Percentiles rank a stretch among this genome's conserved stretches.
These are phyloP conservation scores for Drosophila lutescens DNA, from an alignment of 2,888 invertebrate species.

Conservation along the genomic window DNA sequence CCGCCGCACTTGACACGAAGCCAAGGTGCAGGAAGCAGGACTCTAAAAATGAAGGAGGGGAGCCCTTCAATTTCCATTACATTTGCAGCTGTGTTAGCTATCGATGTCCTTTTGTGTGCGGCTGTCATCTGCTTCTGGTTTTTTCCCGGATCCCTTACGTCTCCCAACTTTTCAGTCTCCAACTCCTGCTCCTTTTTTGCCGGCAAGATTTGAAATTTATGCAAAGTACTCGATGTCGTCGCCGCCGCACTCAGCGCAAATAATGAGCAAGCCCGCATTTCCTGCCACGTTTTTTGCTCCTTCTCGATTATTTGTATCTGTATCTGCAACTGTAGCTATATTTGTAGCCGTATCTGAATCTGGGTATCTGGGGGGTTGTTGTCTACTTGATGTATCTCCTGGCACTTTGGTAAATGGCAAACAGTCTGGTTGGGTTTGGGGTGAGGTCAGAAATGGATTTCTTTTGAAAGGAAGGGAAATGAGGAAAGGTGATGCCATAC, in stretches of 20 bases:
- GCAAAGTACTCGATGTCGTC: conserved; percentile 75
- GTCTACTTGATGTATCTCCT: conserved; percentile 78
- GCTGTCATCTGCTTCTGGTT: conserved; percentile 63
- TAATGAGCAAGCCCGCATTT: conserved; percentile 81
- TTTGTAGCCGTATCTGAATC: conserved; percentile 15
- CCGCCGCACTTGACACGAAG: conserved; percentile 72
- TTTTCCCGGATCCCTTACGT: conserved; percentile 46
- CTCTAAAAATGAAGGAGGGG: conserved; percentile 28
- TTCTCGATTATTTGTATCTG: conserved; percentile 53
- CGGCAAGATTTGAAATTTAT: conserved; percentile 74
- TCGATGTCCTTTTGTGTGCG: conserved; percentile 82
- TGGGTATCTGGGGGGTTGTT: conserved; percentile 40
- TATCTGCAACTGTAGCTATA: conserved; percentile 50
- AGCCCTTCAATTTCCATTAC: conserved; percentile 78
- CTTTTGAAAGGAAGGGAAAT: conserved; percentile 19
- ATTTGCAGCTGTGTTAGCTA: conserved; percentile 74
- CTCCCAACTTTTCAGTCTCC: conserved; percentile 39
- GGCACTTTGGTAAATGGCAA: conserved; percentile 79
- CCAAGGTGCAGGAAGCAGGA: conserved; percentile 60
- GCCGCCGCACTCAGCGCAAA: conserved; percentile 77
- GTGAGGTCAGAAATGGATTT: conserved; percentile 23
- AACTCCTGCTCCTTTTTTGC: conserved; percentile 34
- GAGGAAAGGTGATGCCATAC: conserved; percentile 21
- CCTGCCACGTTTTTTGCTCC: conserved; percentile 72
- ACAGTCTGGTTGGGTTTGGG: conserved; percentile 38